Evolutionary conservation across 1,140 invertebrate species (phyloP).

Genomic region (Lepidurus packardi): DNA sequence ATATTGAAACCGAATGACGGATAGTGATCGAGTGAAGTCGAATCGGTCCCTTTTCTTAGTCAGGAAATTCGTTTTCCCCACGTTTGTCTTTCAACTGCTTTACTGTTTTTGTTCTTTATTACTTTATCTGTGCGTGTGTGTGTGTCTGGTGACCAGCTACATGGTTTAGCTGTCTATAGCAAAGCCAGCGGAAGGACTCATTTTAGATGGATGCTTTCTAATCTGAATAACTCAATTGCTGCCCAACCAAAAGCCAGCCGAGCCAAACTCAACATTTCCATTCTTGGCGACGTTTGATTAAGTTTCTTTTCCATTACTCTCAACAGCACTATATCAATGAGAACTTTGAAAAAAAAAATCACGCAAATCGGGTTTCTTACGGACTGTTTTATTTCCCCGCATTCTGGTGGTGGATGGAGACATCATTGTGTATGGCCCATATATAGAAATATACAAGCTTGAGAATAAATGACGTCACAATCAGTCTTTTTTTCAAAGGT

Average conservation of each 20-base stretch:
- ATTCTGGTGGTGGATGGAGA: neutral
- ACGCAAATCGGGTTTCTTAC: neutral
- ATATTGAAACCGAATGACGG: constrained; percentile 11
- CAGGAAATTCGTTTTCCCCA: neutral
- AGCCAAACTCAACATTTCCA: no score
- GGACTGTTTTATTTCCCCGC: constrained; percentile 8
- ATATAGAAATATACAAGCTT: constrained; percentile 19
- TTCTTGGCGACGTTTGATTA: neutral
- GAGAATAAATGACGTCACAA: constrained; percentile 13
- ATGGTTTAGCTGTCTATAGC: neutral
- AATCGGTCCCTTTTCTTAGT: neutral
- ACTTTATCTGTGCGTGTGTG: neutral
- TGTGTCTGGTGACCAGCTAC: neutral
- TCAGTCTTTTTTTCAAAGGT: neutral
- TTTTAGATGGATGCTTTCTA: neutral
- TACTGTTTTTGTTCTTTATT: neutral
- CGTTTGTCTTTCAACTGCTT: neutral
- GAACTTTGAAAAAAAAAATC: neutral
- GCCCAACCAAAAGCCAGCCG: neutral
- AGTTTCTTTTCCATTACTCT: neutral
- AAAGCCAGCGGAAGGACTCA: neutral
- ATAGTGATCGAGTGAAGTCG: neutral
- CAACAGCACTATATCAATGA: neutral
- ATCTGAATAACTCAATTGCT: neutral
- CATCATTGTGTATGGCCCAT: constrained; percentile 13